phyloP scores from a whole-genome alignment of 2,113 vertebrate genomes.

The Corynorhinus townsendii region DNA sequence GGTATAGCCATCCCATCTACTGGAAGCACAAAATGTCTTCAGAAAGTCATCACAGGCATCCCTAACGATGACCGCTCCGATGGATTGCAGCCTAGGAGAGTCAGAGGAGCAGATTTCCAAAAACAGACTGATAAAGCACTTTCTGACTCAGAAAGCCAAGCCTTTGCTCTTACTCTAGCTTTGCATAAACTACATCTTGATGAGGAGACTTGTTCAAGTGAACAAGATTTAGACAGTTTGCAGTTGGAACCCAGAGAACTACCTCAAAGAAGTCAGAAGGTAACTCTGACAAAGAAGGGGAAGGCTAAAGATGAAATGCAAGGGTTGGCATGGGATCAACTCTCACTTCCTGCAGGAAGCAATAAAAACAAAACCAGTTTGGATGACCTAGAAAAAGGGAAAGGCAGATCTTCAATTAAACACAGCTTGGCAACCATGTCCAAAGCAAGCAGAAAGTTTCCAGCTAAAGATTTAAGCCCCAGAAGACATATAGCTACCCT shows the following conservation, averaged over 20 bases:
- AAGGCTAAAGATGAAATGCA: constrained; percentile 43
- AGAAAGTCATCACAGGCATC: neutral
- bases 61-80: neutral
- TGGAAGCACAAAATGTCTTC: neutral
- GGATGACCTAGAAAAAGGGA: constrained; percentile 73
- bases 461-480: constrained; percentile 75
- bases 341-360: constrained; percentile 32
- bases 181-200: constrained; percentile 42
- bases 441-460: constrained; percentile 77
- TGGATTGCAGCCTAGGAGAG: constrained; percentile 26
- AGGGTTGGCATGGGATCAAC: neutral
- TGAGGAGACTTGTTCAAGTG: neutral
- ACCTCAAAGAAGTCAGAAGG: neutral
- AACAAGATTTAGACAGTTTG: neutral
- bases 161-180: constrained; percentile 19
- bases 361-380: constrained; percentile 56
- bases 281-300: neutral
- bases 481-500: constrained; percentile 78
- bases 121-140: constrained; percentile 35
- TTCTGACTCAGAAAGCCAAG: constrained; percentile 64
- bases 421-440: constrained; percentile 72
- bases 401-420: constrained; percentile 75
- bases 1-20: rapidly evolving
- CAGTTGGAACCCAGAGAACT: constrained; percentile 43
- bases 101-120: constrained; percentile 22